A percentile compares a stretch with the other conserved stretches of the same genome.
These are phyloP conservation scores for Kradibia gibbosae DNA, from an alignment of 1,140 invertebrate species.

Conservation along the genomic window DNA sequence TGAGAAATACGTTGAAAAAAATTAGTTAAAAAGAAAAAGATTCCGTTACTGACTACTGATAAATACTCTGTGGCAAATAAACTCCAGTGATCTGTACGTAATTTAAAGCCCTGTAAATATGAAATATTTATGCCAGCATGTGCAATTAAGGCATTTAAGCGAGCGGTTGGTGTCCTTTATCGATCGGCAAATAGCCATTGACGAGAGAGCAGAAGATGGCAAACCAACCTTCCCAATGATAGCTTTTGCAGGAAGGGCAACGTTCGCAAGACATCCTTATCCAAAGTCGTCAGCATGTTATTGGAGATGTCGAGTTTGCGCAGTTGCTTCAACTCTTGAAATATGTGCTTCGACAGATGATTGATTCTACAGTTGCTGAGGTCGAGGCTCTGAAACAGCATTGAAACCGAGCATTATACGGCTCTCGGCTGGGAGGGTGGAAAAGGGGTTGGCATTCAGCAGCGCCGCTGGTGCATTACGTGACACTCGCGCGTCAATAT, in stretches of 20 bases:
- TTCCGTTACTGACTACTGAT: too few relatives aligned
- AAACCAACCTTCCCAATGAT: constrained; percentile 1
- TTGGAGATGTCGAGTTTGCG: constrained; percentile 64
- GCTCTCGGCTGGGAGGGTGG: too few relatives aligned
- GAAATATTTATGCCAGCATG: too few relatives aligned
- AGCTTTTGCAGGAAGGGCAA: constrained; percentile 23
- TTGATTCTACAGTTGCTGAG: constrained; percentile 64
- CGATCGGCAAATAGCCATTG: too few relatives aligned
- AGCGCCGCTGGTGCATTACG: not conserved
- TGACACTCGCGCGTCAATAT: not conserved
- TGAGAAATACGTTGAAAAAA: too few relatives aligned
- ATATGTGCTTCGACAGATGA: constrained; percentile 58
- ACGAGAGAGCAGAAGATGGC: too few relatives aligned
- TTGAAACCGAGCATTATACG: not conserved
- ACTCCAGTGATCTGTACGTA: too few relatives aligned
- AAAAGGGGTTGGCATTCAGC: not conserved
- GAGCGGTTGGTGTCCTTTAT: too few relatives aligned
- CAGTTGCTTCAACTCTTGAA: constrained; percentile 59
- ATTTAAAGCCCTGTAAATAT: too few relatives aligned
- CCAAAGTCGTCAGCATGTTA: constrained; percentile 63
- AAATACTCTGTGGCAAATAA: too few relatives aligned
- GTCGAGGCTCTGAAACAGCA: constrained; percentile 58
- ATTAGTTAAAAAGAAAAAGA: too few relatives aligned
- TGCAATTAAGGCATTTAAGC: too few relatives aligned
- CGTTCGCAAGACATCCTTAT: constrained; percentile 47